Evolutionary conservation across 2,888 invertebrate species (phyloP).

Genomic region (Cryptophagus acutangulus): DNA sequence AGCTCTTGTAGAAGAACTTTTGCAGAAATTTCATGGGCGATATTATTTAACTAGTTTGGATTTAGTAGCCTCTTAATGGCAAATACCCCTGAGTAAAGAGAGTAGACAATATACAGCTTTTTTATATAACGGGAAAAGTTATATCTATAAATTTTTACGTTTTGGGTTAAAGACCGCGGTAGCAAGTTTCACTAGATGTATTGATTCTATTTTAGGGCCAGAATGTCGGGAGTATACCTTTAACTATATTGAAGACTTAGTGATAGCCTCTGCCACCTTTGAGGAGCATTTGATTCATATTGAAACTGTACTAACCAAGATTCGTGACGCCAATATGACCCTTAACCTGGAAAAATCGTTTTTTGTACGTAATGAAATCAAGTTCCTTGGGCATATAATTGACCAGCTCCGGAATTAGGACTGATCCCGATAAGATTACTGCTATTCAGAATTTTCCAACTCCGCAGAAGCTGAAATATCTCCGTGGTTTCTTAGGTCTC

Average conservation of each 20-base stretch:
- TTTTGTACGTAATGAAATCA: too few species aligned
- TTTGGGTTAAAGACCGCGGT: not conserved
- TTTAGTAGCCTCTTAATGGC: not conserved
- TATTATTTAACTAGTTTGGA: not conserved
- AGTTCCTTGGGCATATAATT: too few species aligned
- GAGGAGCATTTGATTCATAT: slow-evolving; percentile 24
- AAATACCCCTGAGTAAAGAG: slow-evolving; percentile 2
- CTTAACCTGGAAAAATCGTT: slow-evolving; percentile 22
- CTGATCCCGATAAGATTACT: too few species aligned
- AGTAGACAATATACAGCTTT: slow-evolving; percentile 3
- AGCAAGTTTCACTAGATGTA: not conserved
- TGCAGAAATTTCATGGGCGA: not conserved
- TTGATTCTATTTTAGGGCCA: slow-evolving; percentile 20
- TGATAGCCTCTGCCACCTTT: slow-evolving; percentile 25
- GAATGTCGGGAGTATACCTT: slow-evolving; percentile 23
- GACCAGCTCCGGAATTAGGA: too few species aligned
- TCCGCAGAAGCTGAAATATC: slow-evolving; percentile 14
- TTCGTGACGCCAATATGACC: slow-evolving; percentile 22
- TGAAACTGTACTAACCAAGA: slow-evolving; percentile 16
- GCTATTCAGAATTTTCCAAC: slow-evolving; percentile 16
- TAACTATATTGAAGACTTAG: slow-evolving; percentile 32
- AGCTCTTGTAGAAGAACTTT: not conserved
- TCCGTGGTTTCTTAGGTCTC: slow-evolving; percentile 18
- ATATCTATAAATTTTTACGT: slow-evolving; percentile 24
- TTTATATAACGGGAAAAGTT: slow-evolving; percentile 14